Percentiles rank a stretch among this genome's conserved stretches.
These are phyloP conservation scores for Arion vulgaris DNA, from an alignment of 1,140 invertebrate species.

Conservation along the genomic window DNA sequence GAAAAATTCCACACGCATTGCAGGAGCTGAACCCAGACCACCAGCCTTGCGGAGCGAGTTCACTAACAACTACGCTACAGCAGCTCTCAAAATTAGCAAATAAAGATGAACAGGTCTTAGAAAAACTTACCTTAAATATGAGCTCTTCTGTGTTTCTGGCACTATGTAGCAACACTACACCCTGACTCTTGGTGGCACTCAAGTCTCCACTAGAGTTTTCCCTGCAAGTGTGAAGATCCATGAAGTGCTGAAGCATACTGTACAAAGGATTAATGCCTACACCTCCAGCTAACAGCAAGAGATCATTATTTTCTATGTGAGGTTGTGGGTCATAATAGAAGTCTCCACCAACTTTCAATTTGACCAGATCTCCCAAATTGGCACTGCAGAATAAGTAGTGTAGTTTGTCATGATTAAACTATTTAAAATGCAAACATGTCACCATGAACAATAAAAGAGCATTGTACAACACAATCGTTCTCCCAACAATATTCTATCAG, in stretches of 20 bases:
- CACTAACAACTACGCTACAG: no score
- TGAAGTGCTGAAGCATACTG: slow-evolving; percentile 67
- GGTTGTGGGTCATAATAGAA: slow-evolving; percentile 62
- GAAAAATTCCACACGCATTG: no score
- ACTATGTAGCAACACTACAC: slow-evolving; percentile 64
- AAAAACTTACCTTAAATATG: slow-evolving; percentile 64
- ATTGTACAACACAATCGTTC: no score
- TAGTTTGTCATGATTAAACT: no score
- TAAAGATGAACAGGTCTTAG: neutral
- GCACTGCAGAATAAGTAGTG: slow-evolving; percentile 58
- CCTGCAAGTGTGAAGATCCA: slow-evolving; percentile 45
- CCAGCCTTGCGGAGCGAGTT: no score
- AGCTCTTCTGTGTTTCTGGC: slow-evolving; percentile 65
- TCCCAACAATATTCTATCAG: no score
- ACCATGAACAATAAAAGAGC: neutral
- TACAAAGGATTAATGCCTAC: slow-evolving; percentile 72
- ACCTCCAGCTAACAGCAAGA: slow-evolving; percentile 72
- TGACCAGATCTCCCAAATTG: slow-evolving; percentile 58
- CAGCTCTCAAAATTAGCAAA: no score
- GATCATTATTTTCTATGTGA: slow-evolving; percentile 41
- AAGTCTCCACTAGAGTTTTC: slow-evolving; percentile 26
- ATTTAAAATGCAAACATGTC: no score
- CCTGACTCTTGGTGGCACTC: slow-evolving; percentile 29
- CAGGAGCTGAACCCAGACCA: no score
- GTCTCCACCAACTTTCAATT: slow-evolving; percentile 68